Conservation (phyloP, 2,113 vertebrate species). For the Phoxinus phoxinus region DNA sequence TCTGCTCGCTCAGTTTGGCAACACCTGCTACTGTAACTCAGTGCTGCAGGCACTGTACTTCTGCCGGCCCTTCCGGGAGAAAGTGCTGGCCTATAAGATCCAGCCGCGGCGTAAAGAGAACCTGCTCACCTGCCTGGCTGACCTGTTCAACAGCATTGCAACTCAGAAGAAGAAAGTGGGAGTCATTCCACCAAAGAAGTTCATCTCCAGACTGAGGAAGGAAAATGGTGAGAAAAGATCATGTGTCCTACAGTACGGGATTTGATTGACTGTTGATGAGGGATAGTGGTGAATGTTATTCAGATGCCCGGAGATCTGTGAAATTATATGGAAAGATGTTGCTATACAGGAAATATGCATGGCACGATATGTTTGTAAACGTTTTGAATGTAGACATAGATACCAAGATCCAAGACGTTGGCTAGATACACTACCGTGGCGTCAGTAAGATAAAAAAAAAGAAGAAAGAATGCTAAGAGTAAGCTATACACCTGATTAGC, state of each 20-base stretch:
- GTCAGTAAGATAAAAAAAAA: no score
- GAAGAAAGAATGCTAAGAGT: neutral
- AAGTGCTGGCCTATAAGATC: conserved; percentile 91
- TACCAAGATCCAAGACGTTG: neutral
- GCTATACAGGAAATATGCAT: neutral
- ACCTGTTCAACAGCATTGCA: conserved; percentile 93
- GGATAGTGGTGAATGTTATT: neutral
- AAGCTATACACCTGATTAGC: neutral
- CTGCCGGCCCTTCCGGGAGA: conserved; percentile 92
- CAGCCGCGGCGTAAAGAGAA: conserved; percentile 90
- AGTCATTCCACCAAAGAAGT: conserved; percentile 93
- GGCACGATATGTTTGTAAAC: neutral
- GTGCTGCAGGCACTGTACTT: conserved; percentile 94
- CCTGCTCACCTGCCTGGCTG: conserved; percentile 88
- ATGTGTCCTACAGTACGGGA: neutral
- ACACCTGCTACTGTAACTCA: conserved; percentile 96
- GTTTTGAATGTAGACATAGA: neutral
- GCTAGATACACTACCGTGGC: neutral
- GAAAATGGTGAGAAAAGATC: conserved; percentile 81
- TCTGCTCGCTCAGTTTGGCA: conserved; percentile 81
- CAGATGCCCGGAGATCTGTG: neutral
- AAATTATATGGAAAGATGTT: neutral
- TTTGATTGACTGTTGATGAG: neutral
- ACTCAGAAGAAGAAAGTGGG: conserved; percentile 95
- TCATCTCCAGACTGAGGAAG: conserved; percentile 89